Percentiles rank a stretch among this genome's conserved stretches.
phyloP scores from a whole-genome alignment of 2,888 invertebrate species.

The Hirudinaria manillensis region DNA sequence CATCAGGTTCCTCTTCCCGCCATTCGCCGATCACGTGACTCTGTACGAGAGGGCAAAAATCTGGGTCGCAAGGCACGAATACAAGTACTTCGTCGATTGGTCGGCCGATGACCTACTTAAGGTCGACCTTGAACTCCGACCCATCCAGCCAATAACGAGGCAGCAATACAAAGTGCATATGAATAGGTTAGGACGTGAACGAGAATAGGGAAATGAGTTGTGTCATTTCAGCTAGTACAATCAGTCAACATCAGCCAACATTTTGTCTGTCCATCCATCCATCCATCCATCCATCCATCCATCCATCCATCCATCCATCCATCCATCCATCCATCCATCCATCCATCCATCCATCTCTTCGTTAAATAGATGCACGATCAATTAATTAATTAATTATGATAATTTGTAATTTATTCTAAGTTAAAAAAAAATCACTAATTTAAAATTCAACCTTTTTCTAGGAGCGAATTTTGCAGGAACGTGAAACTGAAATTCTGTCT shows the following conservation, averaged over 20 bases:
- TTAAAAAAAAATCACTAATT: background rate
- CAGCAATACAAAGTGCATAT: conserved; percentile 42
- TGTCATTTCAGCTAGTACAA: background rate
- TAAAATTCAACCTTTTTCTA: conserved; percentile 24
- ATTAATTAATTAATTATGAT: background rate
- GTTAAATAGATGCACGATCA: no score
- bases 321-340: no score
- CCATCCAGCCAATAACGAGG: conserved; percentile 38
- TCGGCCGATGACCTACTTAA: conserved; percentile 39
- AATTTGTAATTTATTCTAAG: background rate
- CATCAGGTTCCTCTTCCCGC: conserved; percentile 40
- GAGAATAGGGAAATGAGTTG: no score
- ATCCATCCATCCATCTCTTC: no score
- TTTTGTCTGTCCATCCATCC: no score
- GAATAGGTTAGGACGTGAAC: conserved; percentile 41
- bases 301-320: no score
- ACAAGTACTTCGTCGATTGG: conserved; percentile 43
- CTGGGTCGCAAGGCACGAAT: conserved; percentile 42
- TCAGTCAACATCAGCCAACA: background rate
- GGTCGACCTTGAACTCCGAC: conserved; percentile 39
- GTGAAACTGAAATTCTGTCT: conserved; percentile 41
- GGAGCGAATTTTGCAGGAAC: conserved; percentile 41
- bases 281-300: no score
- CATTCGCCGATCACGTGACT: conserved; percentile 37
- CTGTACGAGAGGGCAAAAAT: conserved; percentile 39